These are phyloP conservation scores for Phyllopteryx taeniolatus DNA, from an alignment of 2,113 vertebrate species.

Conservation along the genomic window DNA sequence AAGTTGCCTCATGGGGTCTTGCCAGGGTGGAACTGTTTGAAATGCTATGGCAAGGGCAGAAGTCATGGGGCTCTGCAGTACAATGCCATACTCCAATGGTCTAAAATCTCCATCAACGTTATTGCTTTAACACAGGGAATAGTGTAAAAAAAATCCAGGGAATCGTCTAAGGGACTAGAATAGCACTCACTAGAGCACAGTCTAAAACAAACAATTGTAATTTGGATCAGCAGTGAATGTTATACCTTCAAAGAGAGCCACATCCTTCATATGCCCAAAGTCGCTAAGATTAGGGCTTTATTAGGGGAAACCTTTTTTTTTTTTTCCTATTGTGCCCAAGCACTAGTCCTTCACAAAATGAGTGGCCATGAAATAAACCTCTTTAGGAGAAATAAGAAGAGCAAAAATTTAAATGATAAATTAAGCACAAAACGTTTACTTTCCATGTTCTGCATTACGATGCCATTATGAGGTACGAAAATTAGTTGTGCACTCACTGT, in stretches of 20 bases:
- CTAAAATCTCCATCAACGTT: slow-evolving; percentile 28
- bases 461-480: neutral
- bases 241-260: neutral
- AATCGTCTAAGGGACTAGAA: neutral
- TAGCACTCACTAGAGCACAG: neutral
- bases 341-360: too few species aligned
- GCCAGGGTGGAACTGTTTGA: slow-evolving; percentile 43
- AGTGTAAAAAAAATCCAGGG: slow-evolving; percentile 12
- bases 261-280: neutral
- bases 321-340: too few species aligned
- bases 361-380: too few species aligned
- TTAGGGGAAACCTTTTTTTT: neutral
- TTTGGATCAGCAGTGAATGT: neutral
- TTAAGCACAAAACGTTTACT: neutral
- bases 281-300: neutral
- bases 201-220: neutral
- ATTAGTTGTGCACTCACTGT: slow-evolving; percentile 70
- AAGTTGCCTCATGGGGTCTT: slow-evolving; percentile 63
- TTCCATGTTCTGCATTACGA: neutral
- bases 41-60: slow-evolving; percentile 34
- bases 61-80: slow-evolving; percentile 37
- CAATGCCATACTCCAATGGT: slow-evolving; percentile 27
- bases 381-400: neutral
- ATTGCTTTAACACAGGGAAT: slow-evolving; percentile 9
- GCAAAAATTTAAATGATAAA: neutral